Percentiles rank a stretch among this genome's conserved stretches.
phyloP scores from a whole-genome alignment of 1,140 invertebrate species.

The Drosophila pseudoobscura region DNA sequence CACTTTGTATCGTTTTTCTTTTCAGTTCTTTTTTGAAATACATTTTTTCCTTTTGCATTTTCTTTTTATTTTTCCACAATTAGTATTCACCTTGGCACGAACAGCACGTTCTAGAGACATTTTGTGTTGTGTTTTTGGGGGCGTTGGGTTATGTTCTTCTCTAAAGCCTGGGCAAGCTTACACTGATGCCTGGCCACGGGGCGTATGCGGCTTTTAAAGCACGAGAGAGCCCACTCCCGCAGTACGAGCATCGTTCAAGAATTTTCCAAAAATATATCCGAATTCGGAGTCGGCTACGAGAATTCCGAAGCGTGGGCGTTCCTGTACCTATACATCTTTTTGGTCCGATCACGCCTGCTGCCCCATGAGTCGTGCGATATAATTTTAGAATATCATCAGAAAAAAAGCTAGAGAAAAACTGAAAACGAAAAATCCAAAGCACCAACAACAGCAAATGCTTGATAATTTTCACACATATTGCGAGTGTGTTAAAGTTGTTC shows the following conservation, averaged over 20 bases:
- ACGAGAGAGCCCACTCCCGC: constrained; percentile 46
- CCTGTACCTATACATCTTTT: constrained; percentile 36
- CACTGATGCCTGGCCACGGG: constrained; percentile 71
- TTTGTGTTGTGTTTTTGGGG: constrained; percentile 67
- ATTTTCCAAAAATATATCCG: constrained; percentile 83
- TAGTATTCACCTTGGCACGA: constrained; percentile 86
- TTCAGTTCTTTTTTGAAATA: constrained; percentile 17
- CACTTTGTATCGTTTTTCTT: constrained; percentile 1
- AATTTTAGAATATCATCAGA: constrained; percentile 63
- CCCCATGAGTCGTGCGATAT: constrained; percentile 72
- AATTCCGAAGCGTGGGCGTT: constrained; percentile 41
- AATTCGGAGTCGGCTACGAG: constrained; percentile 74
- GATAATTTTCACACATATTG: constrained; percentile 70
- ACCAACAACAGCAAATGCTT: constrained; percentile 46
- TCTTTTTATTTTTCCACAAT: constrained; percentile 20
- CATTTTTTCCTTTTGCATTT: constrained; percentile 16
- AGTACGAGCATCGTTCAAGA: constrained; percentile 51
- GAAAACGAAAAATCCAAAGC: constrained; percentile 44
- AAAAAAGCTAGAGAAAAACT: constrained; percentile 6
- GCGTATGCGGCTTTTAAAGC: constrained; percentile 78
- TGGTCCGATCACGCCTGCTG: constrained; percentile 9
- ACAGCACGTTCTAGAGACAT: constrained; percentile 88
- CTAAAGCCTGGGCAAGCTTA: constrained; percentile 65
- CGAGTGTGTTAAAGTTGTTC: constrained; percentile 17
- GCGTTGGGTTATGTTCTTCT: constrained; percentile 58